Evolutionary conservation across 2,888 invertebrate species (phyloP), one percentile per base, ranked within the genome.

Genomic region (Malacosoma neustria): DNA sequence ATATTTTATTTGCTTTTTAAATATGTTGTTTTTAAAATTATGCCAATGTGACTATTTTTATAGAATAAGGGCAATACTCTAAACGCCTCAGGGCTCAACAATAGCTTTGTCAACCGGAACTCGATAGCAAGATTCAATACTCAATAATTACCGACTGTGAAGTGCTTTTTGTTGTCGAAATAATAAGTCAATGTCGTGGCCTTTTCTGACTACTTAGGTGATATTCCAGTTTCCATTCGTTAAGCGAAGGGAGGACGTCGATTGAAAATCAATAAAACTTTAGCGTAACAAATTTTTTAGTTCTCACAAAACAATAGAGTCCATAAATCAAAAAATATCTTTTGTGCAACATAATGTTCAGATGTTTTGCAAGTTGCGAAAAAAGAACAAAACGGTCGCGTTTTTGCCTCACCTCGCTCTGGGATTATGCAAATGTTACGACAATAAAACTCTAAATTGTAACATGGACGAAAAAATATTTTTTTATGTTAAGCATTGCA

Each of bases 361-460:
- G 64, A 54, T 59, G 64, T 72, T 76, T 69, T 62, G 69, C 71
- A 64, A 67, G 61, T 62, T 61, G 57, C 66, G 51, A 69, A 70
- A 79, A 77, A 69, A 61, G 67, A 72, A 73, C 70, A 74, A 73
- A 76, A 72, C 66, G 48, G 50, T 56, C 60, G 49, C 54, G 68
- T 81, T 82, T 84, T 84, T 80, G 68, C 72, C 54, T 62, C 58
- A 66, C 67, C 69, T 80, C 64, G 70, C 68, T 63, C 71, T 68
- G 72, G 68, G 77, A 76, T 80, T 84, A 84, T 84, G 85, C 81
- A 84, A 85, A 81, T 82, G 60, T 71, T 51, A 61, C 60, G 61
- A 72, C 79, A 79, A 75, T 84, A 74, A 72, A 74, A 46, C 69
- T 73, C 48, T 65, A 73, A 84, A 84, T 65, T 80, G 80, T 77